Base-by-base conservation (phyloP, 2,888 invertebrate species). In the Aphidius colemani region DNA sequence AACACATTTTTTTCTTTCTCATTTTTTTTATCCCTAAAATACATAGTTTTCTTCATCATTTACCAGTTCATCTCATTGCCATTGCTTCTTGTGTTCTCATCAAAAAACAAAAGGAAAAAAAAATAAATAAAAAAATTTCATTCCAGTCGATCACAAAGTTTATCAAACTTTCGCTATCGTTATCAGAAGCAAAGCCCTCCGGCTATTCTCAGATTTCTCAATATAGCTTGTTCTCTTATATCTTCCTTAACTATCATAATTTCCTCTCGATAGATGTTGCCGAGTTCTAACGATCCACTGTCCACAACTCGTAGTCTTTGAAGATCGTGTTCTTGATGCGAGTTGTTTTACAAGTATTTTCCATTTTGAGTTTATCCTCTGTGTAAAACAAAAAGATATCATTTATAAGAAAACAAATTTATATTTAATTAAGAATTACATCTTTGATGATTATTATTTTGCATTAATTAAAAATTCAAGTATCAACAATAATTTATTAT, bases 231-330 rank as follows among this genome's bases (percentile, higher is more conserved):
- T n/a, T 53, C 53, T 45, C 45, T 45, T 53, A 60, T 60, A 60
- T 60, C 59, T 60, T 45, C 11, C 44, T 60, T 60, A 45, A 60
- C 51, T 44, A 60, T 60, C 53, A 60, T 60, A 53, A 53, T 60
- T 53, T 53, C 51, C 53, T 51, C 45, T 45, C 10, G 11, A 11
- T 53, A n/a, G 13, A 43, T 11, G 45, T 56, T 13, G 44, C 9
- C 55, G 55, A 44, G 18, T 53, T 43, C 18, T 56, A 44, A 56
- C 55, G 55, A 56, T 53, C 8, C 44, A 44, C 44, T 56, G 30
- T 30, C 30, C 30, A 30, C 30, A 30, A 30, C 30, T 30, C 30
- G 30, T 30, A 30, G 30, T 30, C 30, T 30, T 30, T 30, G 30
- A 30, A 30, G 30, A 30, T 30, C 30, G 30, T 30, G 30, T 30